These are phyloP conservation scores for Steinernema carpocapsae DNA, from an alignment of 2,888 invertebrate genomes.

Conservation along the genomic window DNA sequence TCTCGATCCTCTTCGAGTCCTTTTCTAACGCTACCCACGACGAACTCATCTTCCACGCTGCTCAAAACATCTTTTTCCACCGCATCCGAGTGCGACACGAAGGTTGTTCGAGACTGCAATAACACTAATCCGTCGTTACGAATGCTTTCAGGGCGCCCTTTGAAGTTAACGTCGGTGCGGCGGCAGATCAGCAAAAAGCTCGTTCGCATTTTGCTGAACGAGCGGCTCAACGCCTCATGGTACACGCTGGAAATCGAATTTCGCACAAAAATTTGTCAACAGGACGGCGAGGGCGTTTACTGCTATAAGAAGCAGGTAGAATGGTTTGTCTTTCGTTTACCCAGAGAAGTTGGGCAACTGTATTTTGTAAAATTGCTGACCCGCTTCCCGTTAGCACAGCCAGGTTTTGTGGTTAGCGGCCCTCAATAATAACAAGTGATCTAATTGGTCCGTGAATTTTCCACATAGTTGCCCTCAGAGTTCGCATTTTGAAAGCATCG, in stretches of 20 bases:
- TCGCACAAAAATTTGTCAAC: constrained; percentile 52
- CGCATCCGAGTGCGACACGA: constrained; percentile 53
- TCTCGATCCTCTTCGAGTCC: constrained; percentile 60
- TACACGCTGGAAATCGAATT: constrained; percentile 53
- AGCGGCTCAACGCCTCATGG: constrained; percentile 30
- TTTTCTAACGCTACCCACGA: constrained; percentile 64
- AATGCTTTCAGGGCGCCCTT: constrained; percentile 42
- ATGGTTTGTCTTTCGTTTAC: too few species aligned
- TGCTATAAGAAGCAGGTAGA: constrained; percentile 21
- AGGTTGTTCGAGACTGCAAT: constrained; percentile 42
- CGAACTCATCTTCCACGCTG: constrained; percentile 63
- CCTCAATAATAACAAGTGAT: too few species aligned
- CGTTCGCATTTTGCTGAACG: constrained; percentile 52
- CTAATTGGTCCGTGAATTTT: too few species aligned
- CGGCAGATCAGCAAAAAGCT: constrained; percentile 60
- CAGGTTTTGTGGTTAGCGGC: too few species aligned
- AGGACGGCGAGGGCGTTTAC: constrained; percentile 37
- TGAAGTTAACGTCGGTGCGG: constrained; percentile 55
- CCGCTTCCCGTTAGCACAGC: too few species aligned
- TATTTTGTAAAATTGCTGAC: too few species aligned
- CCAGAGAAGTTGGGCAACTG: too few species aligned
- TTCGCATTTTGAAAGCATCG: too few species aligned
- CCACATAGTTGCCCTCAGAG: too few species aligned
- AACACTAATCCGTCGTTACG: constrained; percentile 12
- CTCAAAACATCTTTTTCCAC: constrained; percentile 62